Base-by-base conservation (phyloP, 2,113 vertebrate species). In the Furnarius figulus region DNA sequence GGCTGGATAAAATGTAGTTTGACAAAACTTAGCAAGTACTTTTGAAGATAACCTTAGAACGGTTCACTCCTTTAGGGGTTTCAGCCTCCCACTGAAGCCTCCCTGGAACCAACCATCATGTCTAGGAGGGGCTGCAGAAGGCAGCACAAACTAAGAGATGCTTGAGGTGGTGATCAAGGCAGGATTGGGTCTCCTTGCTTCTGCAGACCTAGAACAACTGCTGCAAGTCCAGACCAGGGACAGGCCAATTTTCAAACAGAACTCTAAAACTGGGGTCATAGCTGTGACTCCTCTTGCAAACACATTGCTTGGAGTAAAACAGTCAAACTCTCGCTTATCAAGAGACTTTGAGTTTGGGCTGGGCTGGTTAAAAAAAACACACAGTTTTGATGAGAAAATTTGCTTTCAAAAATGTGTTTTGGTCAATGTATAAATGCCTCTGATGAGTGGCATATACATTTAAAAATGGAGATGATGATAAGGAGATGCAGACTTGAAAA, bases 91-190 rank as follows among this genome's bases (percentile, higher is more conserved):
- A 73, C 23, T 15, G 47, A 59, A 58, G 77, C 39, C 17, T 53
- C n/a, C 20, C 42, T 46, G 73, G 47, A 76, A 37, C 15, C 37
- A 53, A 16, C 4, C 12, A 24, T 23, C 8, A 9, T 9, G 33
- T 22, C 35, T 2, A 59, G 21, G 14, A 66, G 62, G 70, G 46
- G 59, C 22, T 35, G 39, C 59, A 78, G 79, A 78, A 71, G 13
- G 20, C 8, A 17, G 50, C 35, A 46, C 9, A 21, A 42, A 37
- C 21, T 9, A 18, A 37, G 1, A 9, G 25, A 14, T 30, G 11
- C 19, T 42, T 44, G 1, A 17, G 15, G 5, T 4, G 9, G 58
- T 5, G 44, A 25, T 22, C 0, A 2, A 56, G 42, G 52, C 42
- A 62, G 53, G 12, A 2, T 25, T 47, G 49, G 44, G 15, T 56